phyloP scores from a whole-genome alignment of 2,888 invertebrate species.

The Cheilosia vulpina region DNA sequence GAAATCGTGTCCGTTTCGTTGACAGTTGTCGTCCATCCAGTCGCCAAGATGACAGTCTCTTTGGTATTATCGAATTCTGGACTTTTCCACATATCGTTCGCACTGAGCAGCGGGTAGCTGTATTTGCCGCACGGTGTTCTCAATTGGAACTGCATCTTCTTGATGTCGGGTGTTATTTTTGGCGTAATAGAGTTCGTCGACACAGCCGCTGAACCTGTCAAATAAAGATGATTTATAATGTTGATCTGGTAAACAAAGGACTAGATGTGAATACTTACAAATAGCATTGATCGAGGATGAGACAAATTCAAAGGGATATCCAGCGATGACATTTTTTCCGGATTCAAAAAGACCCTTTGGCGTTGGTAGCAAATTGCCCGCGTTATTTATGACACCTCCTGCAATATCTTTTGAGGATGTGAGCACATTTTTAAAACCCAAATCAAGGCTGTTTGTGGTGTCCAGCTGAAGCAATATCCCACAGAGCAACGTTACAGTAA shows the following conservation, averaged over 20 bases:
- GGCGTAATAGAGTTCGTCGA: slow-evolving; percentile 78
- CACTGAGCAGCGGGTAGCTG: slow-evolving; percentile 79
- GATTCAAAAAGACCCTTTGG: slow-evolving; percentile 78
- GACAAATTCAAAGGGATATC: slow-evolving; percentile 81
- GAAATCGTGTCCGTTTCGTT: slow-evolving; percentile 79
- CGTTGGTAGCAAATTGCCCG: slow-evolving; percentile 68
- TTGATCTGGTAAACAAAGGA: not conserved
- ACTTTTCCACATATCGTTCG: slow-evolving; percentile 80
- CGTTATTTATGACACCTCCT: slow-evolving; percentile 76
- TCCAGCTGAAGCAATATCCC: not conserved
- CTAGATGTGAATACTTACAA: slow-evolving; percentile 77
- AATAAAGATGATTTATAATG: not conserved
- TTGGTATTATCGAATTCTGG: slow-evolving; percentile 79
- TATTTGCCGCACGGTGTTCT: slow-evolving; percentile 78
- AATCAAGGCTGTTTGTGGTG: slow-evolving; percentile 64
- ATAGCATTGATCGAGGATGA: slow-evolving; percentile 79
- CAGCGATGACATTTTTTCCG: slow-evolving; percentile 81
- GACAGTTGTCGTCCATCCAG: slow-evolving; percentile 82
- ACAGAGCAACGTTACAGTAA: not conserved
- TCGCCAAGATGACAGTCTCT: slow-evolving; percentile 81
- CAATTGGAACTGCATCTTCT: slow-evolving; percentile 80
- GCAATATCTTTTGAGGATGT: slow-evolving; percentile 77
- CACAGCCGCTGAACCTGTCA: slow-evolving; percentile 80
- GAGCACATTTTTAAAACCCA: slow-evolving; percentile 76
- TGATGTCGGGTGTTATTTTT: slow-evolving; percentile 79